Evolutionary conservation across 2,888 invertebrate species (phyloP), one percentile per base, ranked within the genome.

Genomic region (Melieria crassipennis): DNA sequence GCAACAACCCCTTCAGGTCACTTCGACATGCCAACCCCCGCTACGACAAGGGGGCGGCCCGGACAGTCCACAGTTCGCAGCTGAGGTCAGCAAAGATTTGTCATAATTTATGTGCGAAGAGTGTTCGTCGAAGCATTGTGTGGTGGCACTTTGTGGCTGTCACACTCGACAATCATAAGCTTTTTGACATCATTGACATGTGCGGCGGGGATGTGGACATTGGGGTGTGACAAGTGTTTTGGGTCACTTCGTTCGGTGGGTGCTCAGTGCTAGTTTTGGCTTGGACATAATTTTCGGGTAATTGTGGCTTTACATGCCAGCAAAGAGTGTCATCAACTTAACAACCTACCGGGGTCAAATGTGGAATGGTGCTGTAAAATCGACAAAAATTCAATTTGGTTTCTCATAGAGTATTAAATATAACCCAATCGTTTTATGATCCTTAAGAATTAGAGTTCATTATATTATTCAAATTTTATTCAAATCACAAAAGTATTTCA

Each of bases 71-170:
- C 47, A 62, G 5, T 11, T 7, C 7, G 48, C 6, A 30, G 65
- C 55, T 52, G 65, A 45, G 65, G 52, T 65, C 65, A 65, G 65
- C 55, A 52, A 65, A 65, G 65, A 65, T 65, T 65, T 55, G 45
- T 45, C 43, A 52, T 65, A 55, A 65, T 65, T 65, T 52, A 55
- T 52, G 55, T 16, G 30, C 6, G 30, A 58, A 11, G 13, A 42
- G 10, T 13, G 48, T 30, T 30, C 30, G 30, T 30, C 30, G 30
- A 30, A 30, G 30, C 30, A 30, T 30, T 30, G 30, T 30, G 30
- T 30, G 30, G 30, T 47, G 46, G 60, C 43, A 30, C 9, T 6
- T 11, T 43, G 45, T 42, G 61, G 45, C 13, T 7, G 52, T 48
- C 16, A 52, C 11, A 47, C 11, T 13, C 13, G 63, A 63, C 46